Percentiles rank a stretch among this genome's conserved stretches.
Evolutionary conservation across 2,888 invertebrate species (phyloP).

Genomic region (Caenorhabditis drosophilae): DNA sequence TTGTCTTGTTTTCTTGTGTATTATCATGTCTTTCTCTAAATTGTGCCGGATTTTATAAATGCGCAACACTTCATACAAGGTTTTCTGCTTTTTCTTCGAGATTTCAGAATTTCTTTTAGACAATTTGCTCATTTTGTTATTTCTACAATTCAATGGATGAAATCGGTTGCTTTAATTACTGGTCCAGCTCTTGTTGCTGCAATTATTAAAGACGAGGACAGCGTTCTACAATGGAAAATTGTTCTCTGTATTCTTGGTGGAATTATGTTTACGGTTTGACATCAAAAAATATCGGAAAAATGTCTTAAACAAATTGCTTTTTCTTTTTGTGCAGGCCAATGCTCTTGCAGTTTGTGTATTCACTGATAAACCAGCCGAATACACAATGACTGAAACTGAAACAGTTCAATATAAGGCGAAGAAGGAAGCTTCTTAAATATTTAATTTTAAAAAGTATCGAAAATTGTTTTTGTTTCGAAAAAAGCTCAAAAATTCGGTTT

Average conservation of each 20-base stretch:
- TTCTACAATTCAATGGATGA: conserved; percentile 61
- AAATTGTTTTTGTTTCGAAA: no score
- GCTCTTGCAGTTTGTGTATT: conserved; percentile 15
- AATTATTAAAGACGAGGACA: conserved; percentile 48
- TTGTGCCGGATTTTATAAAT: conserved; percentile 64
- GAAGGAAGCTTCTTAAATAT: not conserved
- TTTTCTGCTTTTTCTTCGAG: not conserved
- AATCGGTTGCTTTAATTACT: conserved; percentile 60
- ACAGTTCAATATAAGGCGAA: conserved; percentile 22
- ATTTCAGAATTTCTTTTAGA: conserved; percentile 14
- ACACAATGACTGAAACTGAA: conserved; percentile 16
- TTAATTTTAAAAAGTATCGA: no score
- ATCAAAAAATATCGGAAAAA: no score
- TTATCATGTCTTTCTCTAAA: conserved; percentile 55
- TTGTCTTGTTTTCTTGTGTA: conserved; percentile 47
- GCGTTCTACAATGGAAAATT: conserved; percentile 32
- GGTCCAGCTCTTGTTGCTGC: conserved; percentile 55
- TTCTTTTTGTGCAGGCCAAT: conserved; percentile 21
- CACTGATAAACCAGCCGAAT: conserved; percentile 36
- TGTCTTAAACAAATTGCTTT: not conserved
- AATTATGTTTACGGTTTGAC: conserved; percentile 16
- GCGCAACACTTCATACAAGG: conserved; percentile 59
- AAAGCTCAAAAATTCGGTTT: conserved; percentile 1
- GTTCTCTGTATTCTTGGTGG: conserved; percentile 30
- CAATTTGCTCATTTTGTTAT: conserved; percentile 60